Base-by-base conservation (phyloP, 2,888 invertebrate species). In the Orthosia incerta region DNA sequence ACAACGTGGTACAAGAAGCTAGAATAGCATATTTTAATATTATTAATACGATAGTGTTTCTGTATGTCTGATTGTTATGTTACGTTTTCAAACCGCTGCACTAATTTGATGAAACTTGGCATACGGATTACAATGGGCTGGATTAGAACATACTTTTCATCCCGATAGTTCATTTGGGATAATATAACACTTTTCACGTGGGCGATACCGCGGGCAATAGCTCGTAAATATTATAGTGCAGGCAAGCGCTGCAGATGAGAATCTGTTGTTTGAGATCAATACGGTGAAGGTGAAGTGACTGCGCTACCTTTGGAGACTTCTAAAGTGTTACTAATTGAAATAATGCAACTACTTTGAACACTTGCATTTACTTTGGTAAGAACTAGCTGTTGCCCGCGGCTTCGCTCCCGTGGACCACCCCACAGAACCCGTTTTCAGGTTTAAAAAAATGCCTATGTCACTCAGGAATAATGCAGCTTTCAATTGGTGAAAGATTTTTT, bases 221-320 rank as follows among this genome's bases (percentile, higher is more conserved):
- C 39, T 45, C n/a, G 59, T 45, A 59, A 23, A 55, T 31, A 59
- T 59, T n/a, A 76, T 61, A 56, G 62, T 59, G 59, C 63, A 62
- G 61, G 53, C 59, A 64, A 31, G 23, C n/a, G 64, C 66, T 75
- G 65, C 67, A 76, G 53, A 72, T 68, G 72, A 69, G 66, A 69
- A 76, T 74, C 76, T 79, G 63, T 74, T 83, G 60, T 70, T 71
- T 23, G 51, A 83, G 82, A 88, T 86, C 86, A 85, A 87, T 86
- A 89, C 78, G 20, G 63, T 51, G 76, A 77, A 77, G 76, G 80
- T 78, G 71, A 83, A 84, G 80, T 74, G 71, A 55, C 57, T 80
- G 79, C 77, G 70, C 73, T 81, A 69, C 73, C 62, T 71, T 64
- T 51, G 53, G 76, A 39, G 39, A 39, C 39, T 39, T 39, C 7